Base-by-base conservation (phyloP, 2,797 vertebrate genomes). In the Distichodus sexfasciatus region DNA sequence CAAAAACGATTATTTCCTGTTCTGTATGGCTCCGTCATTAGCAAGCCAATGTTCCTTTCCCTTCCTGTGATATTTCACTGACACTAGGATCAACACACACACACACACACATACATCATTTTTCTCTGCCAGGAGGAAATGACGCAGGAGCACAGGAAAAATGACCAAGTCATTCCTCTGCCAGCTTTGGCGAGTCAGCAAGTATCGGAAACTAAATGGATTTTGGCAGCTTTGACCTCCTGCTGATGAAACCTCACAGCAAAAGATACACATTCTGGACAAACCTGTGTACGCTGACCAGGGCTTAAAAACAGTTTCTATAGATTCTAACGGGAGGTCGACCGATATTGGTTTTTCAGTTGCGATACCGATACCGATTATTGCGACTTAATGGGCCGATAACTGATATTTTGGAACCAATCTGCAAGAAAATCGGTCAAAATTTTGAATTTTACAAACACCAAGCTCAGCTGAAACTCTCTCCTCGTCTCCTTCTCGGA, bases 1-100 rank as follows among this genome's bases (percentile, higher is more conserved):
- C 50, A 15, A 57, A 44, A 63, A 83, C 83, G 76, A 83, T 83
- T 88, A 87, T 86, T 84, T 85, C 81, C 71, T 80, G 38, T 0
- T 76, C 64, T 80, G 43, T 33, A 10, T 75, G 71, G 63, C 69
- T 80, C 77, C 59, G 2, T 81, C 74, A 77, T 82, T 76, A 76
- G 69, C 54, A 26, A 58, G 47, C 75, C 65, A 73, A 66, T 81
- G 83, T 82, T 85, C 84, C 75, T 69, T 69, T 40, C 24, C 29
- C 73, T 73, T 85, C 78, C 86, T 85, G 76, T 72, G 70, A 81
- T 76, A 77, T 71, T 73, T 69, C 44, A 76, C 74, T 82, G 79
- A 82, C 81, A 87, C 51, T 62, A 64, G 6, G 65, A 55, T 8
- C 77, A 74, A 70, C 40, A 29, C 46, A 33, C 21, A 14, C 28